Base-by-base conservation (phyloP, 2,797 vertebrate genomes). In the Pseudochirops corinnae region DNA sequence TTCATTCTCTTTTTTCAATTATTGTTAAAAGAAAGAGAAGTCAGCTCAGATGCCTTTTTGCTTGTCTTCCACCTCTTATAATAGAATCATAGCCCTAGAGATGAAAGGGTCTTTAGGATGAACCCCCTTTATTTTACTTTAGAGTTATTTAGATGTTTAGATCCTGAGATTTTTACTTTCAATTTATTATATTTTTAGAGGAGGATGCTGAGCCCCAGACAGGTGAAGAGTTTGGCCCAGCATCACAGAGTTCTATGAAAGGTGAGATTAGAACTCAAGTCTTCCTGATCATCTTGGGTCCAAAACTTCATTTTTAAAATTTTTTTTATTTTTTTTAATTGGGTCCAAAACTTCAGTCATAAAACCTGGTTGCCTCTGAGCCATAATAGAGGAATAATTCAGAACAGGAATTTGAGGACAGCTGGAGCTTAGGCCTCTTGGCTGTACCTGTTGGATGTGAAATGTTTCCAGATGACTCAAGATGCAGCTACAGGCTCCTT, bases 1-100 rank as follows among this genome's bases (percentile, higher is more conserved):
- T 94, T 97, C 90, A 92, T 90, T 24, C 29, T 74, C 5, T 39
- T 52, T 96, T 95, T 55, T 93, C 50, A n/a, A 21, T 94, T 14
- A 9, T 92, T 94, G 28, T 94, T 96, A 92, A 87, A 50, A 58
- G 60, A 67, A 96, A 94, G 90, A 92, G 91, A 96, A 60, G 1
- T n/a, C 93, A 26, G 90, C 55, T 55, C 82, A 55, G 29, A n/a
- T 90, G 92, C n/a, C 52, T 50, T 90, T 96, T 94, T 90, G 52
- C 82, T 13, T 90, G n/a, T 93, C n/a, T 67, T 95, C 11, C 26
- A 82, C 39, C 91, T 91, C 29, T 96, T 74, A 31, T 91, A 53
- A 55, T 57, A 46, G 52, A 91, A 31, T 60, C 53, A 60, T 62
- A 55, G 55, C 12, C 91, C n/a, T n/a, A 18, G 33, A 46, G 14